Percentiles rank a stretch among this genome's conserved stretches.
phyloP scores from a whole-genome alignment of 2,888 invertebrate genomes.

The Antitype chi region DNA sequence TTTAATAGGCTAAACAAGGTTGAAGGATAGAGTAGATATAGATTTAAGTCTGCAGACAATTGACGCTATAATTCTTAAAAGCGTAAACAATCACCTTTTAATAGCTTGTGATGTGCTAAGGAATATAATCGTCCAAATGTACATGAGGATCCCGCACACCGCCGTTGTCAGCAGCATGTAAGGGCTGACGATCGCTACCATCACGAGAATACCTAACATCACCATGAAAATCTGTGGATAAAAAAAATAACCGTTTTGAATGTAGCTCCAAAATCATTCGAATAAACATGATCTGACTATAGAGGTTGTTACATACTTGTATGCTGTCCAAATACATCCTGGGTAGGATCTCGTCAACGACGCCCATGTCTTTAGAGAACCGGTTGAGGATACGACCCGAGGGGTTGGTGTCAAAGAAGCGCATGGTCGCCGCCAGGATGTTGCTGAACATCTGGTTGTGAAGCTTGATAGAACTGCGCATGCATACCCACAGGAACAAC shows the following conservation, averaged over 20 bases:
- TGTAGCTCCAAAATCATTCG: background rate
- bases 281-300: background rate
- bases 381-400: slow-evolving; percentile 95
- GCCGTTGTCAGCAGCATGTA: slow-evolving; percentile 92
- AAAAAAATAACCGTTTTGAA: background rate
- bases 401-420: slow-evolving; percentile 96
- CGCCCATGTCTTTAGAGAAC: slow-evolving; percentile 96
- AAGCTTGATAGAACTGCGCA: slow-evolving; percentile 93
- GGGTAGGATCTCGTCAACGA: slow-evolving; percentile 94
- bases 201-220: slow-evolving; percentile 93
- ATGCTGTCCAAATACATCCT: slow-evolving; percentile 92
- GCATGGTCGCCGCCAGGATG: slow-evolving; percentile 94
- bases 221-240: slow-evolving; percentile 92
- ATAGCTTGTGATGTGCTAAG: slow-evolving; percentile 93
- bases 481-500: slow-evolving; percentile 93
- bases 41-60: background rate
- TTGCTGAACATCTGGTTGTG: slow-evolving; percentile 95
- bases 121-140: slow-evolving; percentile 92
- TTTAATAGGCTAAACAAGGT: background rate
- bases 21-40: background rate
- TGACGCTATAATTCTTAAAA: background rate
- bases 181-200: slow-evolving; percentile 93
- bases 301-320: slow-evolving; percentile 80
- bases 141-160: slow-evolving; percentile 92
- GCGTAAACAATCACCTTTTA: slow-evolving; percentile 86